Base-by-base conservation (phyloP, 1,140 invertebrate genomes). In the Neotoxoptera formosana region DNA sequence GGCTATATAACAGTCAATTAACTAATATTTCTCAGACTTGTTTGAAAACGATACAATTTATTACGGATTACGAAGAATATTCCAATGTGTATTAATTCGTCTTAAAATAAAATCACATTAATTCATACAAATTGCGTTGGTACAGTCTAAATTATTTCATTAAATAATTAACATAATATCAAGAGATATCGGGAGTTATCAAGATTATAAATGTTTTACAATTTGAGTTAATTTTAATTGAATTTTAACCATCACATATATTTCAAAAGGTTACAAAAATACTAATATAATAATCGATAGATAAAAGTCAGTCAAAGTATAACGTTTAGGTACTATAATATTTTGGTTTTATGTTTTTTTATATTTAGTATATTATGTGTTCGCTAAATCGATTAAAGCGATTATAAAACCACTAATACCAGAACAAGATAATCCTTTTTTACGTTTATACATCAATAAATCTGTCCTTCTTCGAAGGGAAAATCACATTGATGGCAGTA, bases 361-460 rank as follows among this genome's bases (percentile, higher is more conserved):
- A 76, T 14, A 76, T 34, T n/a, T n/a, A 30, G 30, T 76, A 41
- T 41, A 41, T 2, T 41, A 76, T 76, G 30, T n/a, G 60, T 76
- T 76, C 51, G 21, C 25, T 21, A 48, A 51, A 51, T 48, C 45
- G 14, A 88, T 17, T 51, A n/a, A n/a, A 88, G 6, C 60, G 2
- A 20, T 34, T 51, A 41, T 41, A 48, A 88, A 51, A 88, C 23
- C 23, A 41, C 83, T 76, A 76, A 34, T 76, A 76, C 76, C 45
- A 4, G 7, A 51, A 88, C 86, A 48, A 88, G 47, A 88, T 88
- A 88, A 88, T n/a, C 45, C 14, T 20, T 88, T 87, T 88, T 41
- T 88, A 87, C 14, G 20, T 48, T n/a, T 88, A 48, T 48, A 51
- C 30, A 47, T 87, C 84, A 48, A 88, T 88, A 88, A 48, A 34